phyloP scores from a whole-genome alignment of 2,113 vertebrate species.

The Bostrychus sinensis region DNA sequence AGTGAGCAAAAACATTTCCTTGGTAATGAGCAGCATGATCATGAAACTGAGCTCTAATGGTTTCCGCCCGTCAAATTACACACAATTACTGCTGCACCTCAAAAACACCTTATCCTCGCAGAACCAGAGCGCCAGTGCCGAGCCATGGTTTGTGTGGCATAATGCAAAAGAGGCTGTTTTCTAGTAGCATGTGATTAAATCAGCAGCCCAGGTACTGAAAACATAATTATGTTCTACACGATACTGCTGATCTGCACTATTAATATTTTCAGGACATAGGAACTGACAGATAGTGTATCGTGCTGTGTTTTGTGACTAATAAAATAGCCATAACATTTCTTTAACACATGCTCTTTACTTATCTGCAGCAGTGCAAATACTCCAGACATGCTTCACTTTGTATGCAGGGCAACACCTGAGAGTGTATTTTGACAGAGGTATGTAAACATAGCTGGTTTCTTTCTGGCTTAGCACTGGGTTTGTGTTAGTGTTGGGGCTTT shows the following conservation, averaged over 20 bases:
- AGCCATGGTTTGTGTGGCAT: neutral
- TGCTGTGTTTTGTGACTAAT: neutral
- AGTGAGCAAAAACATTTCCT: constrained; percentile 48
- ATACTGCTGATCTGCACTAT: too few relatives aligned
- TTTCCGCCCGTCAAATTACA: constrained; percentile 70
- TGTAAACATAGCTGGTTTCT: constrained; percentile 54
- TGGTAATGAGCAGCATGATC: constrained; percentile 58
- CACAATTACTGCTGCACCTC: constrained; percentile 55
- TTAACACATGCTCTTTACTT: constrained; percentile 6
- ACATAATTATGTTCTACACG: too few relatives aligned
- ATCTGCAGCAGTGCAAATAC: constrained; percentile 1
- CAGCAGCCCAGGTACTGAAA: neutral
- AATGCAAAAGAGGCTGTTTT: too few relatives aligned
- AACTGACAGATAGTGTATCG: neutral
- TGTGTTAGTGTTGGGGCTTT: constrained; percentile 22
- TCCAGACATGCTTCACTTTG: constrained; percentile 19
- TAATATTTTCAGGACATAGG: neutral
- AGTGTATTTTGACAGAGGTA: constrained; percentile 26
- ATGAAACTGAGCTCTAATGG: constrained; percentile 57
- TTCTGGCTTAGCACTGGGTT: constrained; percentile 27
- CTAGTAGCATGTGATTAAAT: neutral
- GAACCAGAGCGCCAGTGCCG: constrained; percentile 32
- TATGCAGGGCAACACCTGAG: constrained; percentile 39
- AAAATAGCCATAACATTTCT: neutral
- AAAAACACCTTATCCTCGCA: constrained; percentile 24